Base-by-base conservation (phyloP, 2,797 vertebrate genomes). In the Halcyon smyrnensis region DNA sequence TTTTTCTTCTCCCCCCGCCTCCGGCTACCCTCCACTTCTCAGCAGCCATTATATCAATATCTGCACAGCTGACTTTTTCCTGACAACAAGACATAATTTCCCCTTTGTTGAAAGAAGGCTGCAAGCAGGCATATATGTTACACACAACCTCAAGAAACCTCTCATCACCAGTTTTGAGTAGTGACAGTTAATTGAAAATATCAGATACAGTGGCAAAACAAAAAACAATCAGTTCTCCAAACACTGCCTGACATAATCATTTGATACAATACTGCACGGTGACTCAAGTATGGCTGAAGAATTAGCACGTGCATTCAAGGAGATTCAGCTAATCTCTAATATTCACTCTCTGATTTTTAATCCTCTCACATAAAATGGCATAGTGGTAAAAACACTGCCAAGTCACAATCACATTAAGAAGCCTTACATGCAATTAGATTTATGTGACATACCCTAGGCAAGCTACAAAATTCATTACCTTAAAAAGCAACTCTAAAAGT, bases 401-500 rank as follows among this genome's bases (percentile, higher is more conserved):
- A 90, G 60, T 90, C 91, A 95, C 25, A 39, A 87, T 83, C 84
- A 82, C 43, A 70, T 86, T 41, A 94, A n/a, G 8, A 90, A 89
- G 74, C 74, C 75, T 74, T 94, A 91, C 89, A 69, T 20, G 57
- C 13, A 74, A 28, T 62, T 86, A 68, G 48, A 86, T 28, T 65
- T 62, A 94, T 46, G 78, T 41, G 37, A 50, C 34, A 60, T 90
- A 39, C 12, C 69, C 81, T 84, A 64, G 30, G 9, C 56, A 95
- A 83, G 73, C 13, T 46, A 27, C 32, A 83, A 91, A 90, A 95
- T 91, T 90, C 53, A 87, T 59, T 84, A 91, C 94, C 90, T 80
- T 62, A 95, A 96, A 96, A 97, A 95, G 64, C 41, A 90, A 73
- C n/a, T 85, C 83, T 27, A 94, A 96, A 96, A 96, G 89, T 67